Evolutionary conservation across 2,797 vertebrate species (phyloP).

Genomic region (Alcedo quadribrachys): DNA sequence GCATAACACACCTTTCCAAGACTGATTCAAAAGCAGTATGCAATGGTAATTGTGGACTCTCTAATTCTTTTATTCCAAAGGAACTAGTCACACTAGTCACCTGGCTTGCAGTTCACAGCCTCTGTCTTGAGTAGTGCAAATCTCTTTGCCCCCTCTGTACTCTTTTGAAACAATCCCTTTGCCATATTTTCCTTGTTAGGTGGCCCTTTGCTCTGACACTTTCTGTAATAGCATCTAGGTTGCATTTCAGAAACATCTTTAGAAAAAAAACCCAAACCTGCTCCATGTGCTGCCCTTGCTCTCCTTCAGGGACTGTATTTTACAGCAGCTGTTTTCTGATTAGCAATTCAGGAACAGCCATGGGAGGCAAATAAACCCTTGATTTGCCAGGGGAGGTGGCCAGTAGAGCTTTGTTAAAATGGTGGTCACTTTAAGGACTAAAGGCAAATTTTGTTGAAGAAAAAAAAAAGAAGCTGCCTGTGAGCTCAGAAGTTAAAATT

Average conservation of each 20-base stretch:
- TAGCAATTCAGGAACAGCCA: not conserved
- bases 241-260: not conserved
- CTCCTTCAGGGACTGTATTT: not conserved
- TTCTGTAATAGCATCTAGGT: not conserved
- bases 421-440: not conserved
- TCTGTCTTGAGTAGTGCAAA: not conserved
- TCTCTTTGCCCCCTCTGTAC: fast-evolving
- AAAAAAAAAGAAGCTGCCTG: not conserved
- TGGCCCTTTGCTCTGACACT: not conserved
- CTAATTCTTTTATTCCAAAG: not conserved
- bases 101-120: not conserved
- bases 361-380: not conserved
- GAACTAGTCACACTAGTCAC: not conserved
- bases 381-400: too few species aligned
- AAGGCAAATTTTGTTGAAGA: not conserved
- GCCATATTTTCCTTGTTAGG: not conserved
- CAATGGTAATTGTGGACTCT: not conserved
- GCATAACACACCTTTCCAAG: not conserved
- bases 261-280: not conserved
- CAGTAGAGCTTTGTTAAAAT: not conserved
- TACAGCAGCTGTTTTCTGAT: not conserved
- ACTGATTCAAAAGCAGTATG: not conserved
- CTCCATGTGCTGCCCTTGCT: not conserved
- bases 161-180: not conserved
- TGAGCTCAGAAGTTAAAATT: not conserved